Base-by-base conservation (phyloP, 2,888 invertebrate species). In the Ischnus inquisitorius region DNA sequence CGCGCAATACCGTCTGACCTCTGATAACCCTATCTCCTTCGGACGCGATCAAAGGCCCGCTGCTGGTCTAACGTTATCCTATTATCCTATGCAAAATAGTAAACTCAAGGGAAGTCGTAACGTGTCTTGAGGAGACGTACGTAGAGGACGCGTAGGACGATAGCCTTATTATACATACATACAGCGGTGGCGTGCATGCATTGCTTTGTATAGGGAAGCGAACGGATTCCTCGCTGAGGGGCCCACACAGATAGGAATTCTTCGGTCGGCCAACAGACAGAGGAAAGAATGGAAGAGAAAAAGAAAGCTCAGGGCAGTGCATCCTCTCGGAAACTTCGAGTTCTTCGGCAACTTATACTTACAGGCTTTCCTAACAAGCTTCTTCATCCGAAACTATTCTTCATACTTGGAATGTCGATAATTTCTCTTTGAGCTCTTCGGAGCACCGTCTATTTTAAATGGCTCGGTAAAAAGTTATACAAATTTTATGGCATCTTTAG, bases 221-320 rank as follows among this genome's bases (percentile, higher is more conserved):
- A 14, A 4, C 28, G 64, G 48, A 79, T 64, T 62, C 69, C 48
- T 46, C 25, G 43, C 39, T 46, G 22, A 10, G 8, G 16, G 64
- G 57, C 85, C 84, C 81, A 85, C 82, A 74, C 79, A 48, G 72
- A 85, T 71, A 83, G 83, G 76, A 84, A 84, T 84, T 85, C 76
- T 71, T 68, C 25, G 71, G 46, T 71, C 68, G 28, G 69, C 76
- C 16, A 19, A 74, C 28, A 64, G 48, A 64, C 75, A 19, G n/a
- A 64, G 75, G 62, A 74, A 34, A 14, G 0, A 3, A 16, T 14
- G 28, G 8, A 39, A 62, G 48, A n/a, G 48, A 12, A 57, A 46
- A 74, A 72, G 28, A 51, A 78, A 78, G 19, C 65, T 60, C 65
- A 60, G 67, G 43, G 67, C 28, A 67, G 54, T 57, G 71, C 71